These are phyloP conservation scores for Sericinus montela DNA, from an alignment of 2,888 invertebrate genomes.

Conservation along the genomic window DNA sequence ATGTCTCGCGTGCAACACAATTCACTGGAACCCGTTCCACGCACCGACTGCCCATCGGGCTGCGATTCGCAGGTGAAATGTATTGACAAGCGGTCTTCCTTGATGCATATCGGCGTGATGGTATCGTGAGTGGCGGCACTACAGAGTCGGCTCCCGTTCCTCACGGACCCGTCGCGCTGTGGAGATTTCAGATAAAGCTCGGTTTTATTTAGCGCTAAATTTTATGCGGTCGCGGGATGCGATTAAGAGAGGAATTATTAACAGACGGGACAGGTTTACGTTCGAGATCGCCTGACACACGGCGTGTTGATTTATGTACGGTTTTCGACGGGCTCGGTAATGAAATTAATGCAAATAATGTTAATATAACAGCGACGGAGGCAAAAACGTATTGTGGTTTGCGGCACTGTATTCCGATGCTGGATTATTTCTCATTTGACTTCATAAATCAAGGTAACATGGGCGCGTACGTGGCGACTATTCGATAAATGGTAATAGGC, in stretches of 20 bases:
- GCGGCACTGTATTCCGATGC: neutral
- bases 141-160: conserved; percentile 68
- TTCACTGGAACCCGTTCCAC: conserved; percentile 63
- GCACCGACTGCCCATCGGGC: conserved; percentile 55
- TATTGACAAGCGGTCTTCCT: conserved; percentile 79
- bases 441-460: conserved; percentile 57
- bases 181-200: conserved; percentile 70
- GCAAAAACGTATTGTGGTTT: too few species aligned
- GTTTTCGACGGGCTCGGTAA: conserved; percentile 25
- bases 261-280: conserved; percentile 59
- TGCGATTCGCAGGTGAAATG: conserved; percentile 69
- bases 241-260: conserved; percentile 69
- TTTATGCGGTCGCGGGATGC: conserved; percentile 65
- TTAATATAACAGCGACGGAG: too few species aligned
- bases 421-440: conserved; percentile 43
- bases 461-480: conserved; percentile 53
- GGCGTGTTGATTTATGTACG: conserved; percentile 49
- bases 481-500: conserved; percentile 66
- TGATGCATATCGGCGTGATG: conserved; percentile 76
- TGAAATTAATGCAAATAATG: too few species aligned
- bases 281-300: conserved; percentile 54
- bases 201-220: conserved; percentile 76
- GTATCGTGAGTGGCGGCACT: conserved; percentile 71
- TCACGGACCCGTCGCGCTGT: conserved; percentile 66
- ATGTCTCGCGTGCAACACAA: conserved; percentile 64